Evolutionary conservation across 2,888 invertebrate genomes (phyloP).

Genomic region (Tenthredo livida): DNA sequence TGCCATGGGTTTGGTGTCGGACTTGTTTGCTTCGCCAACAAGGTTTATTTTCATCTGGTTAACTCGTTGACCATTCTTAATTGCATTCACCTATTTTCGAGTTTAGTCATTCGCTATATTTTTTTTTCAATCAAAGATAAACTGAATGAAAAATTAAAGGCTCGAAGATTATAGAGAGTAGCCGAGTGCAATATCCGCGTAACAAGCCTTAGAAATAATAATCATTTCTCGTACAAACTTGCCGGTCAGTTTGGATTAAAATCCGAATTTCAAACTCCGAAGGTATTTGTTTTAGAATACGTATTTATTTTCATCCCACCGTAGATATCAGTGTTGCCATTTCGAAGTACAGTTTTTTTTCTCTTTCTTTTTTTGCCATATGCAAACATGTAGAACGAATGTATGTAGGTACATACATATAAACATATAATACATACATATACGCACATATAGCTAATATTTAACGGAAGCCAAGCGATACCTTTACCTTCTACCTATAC

Average conservation of each 20-base stretch:
- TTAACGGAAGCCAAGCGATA: constrained; percentile 59
- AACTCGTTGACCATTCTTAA: constrained; percentile 8
- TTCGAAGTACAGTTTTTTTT: constrained; percentile 22
- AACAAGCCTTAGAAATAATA: neutral
- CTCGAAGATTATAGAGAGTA: neutral
- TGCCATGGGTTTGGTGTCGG: neutral
- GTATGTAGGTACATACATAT: too few species aligned
- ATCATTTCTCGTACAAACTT: neutral
- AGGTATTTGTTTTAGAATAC: constrained; percentile 27
- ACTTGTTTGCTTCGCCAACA: constrained; percentile 38
- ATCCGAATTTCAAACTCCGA: neutral
- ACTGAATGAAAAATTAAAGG: neutral
- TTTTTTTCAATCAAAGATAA: neutral
- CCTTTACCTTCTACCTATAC: neutral
- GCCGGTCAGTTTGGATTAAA: constrained; percentile 17
- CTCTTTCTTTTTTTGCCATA: constrained; percentile 34
- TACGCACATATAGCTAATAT: constrained; percentile 57
- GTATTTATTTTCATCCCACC: constrained; percentile 43
- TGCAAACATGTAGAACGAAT: neutral
- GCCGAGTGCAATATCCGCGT: neutral
- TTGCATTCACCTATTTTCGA: neutral
- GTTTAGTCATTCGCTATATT: neutral
- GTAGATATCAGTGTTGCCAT: constrained; percentile 29
- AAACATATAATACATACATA: neutral
- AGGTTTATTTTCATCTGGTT: constrained; percentile 42